phyloP scores from a whole-genome alignment of 2,113 vertebrate species.

The Craseonycteris thonglongyai region DNA sequence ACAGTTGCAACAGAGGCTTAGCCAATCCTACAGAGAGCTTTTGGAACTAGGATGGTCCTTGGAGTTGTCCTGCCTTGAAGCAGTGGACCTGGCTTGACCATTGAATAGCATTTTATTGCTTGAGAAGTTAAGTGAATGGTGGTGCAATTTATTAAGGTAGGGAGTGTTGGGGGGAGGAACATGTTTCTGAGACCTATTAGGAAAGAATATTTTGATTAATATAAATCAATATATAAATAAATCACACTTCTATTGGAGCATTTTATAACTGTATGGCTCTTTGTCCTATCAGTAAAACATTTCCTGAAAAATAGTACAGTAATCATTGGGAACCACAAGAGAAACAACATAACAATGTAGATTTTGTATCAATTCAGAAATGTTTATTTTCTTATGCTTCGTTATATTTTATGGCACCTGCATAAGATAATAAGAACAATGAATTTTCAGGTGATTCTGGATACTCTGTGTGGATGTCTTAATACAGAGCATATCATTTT shows the following conservation, averaged over 20 bases:
- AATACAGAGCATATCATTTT: neutral
- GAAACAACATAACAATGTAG: neutral
- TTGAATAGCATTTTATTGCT: neutral
- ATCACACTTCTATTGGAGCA: neutral
- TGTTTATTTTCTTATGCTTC: neutral
- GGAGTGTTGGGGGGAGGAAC: neutral
- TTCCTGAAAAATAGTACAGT: neutral
- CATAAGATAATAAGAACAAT: neutral
- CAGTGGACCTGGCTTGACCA: neutral
- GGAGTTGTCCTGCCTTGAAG: neutral
- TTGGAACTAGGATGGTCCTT: neutral
- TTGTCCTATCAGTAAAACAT: neutral
- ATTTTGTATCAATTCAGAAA: neutral
- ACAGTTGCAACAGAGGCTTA: neutral
- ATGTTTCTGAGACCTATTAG: neutral
- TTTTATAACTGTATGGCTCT: neutral
- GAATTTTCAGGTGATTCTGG: neutral
- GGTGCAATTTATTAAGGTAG: neutral
- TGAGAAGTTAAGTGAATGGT: neutral
- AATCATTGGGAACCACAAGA: neutral
- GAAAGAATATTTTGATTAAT: neutral
- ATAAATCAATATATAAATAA: neutral
- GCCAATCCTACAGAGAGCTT: neutral
- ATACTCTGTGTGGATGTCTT: neutral
- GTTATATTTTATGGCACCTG: neutral